phyloP scores from a whole-genome alignment of 2,113 vertebrate genomes.

The Silurus meridionalis region DNA sequence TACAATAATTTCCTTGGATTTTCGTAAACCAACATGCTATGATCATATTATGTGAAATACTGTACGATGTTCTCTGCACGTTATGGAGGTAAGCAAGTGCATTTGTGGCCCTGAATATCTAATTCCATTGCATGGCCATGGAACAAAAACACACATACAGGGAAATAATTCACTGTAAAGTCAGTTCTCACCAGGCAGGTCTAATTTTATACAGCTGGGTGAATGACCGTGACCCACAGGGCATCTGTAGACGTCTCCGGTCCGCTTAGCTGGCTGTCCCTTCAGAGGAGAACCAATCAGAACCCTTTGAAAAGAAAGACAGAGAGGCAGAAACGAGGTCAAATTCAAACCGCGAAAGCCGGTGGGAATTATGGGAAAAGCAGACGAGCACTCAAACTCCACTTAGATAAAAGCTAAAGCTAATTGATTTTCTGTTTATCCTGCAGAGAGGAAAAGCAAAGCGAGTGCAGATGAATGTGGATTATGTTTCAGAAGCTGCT shows the following conservation, averaged over 20 bases:
- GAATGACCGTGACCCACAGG: slow-evolving; percentile 73
- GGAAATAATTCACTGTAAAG: slow-evolving; percentile 15
- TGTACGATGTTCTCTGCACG: neutral
- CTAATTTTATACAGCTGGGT: slow-evolving; percentile 80
- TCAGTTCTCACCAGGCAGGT: slow-evolving; percentile 81
- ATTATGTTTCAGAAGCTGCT: neutral
- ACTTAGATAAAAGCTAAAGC: slow-evolving; percentile 17
- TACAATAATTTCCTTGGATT: neutral
- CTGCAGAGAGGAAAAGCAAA: slow-evolving; percentile 35
- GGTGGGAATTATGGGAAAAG: slow-evolving; percentile 39
- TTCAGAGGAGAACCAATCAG: slow-evolving; percentile 91
- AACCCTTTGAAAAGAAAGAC: slow-evolving; percentile 75
- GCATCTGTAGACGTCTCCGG: slow-evolving; percentile 96
- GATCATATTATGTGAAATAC: neutral
- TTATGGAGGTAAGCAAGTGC: too few relatives aligned
- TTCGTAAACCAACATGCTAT: neutral
- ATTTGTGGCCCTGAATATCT: neutral
- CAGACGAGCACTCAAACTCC: slow-evolving; percentile 25
- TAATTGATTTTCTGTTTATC: slow-evolving; percentile 44
- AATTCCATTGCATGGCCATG: neutral
- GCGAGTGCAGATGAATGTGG: neutral
- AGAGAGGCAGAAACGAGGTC: slow-evolving; percentile 25
- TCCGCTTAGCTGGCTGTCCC: slow-evolving; percentile 86
- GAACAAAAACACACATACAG: slow-evolving; percentile 21
- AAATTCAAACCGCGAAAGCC: slow-evolving; percentile 32